phyloP scores from a whole-genome alignment of 1,140 invertebrate genomes.

The Lanistes nyassanus region DNA sequence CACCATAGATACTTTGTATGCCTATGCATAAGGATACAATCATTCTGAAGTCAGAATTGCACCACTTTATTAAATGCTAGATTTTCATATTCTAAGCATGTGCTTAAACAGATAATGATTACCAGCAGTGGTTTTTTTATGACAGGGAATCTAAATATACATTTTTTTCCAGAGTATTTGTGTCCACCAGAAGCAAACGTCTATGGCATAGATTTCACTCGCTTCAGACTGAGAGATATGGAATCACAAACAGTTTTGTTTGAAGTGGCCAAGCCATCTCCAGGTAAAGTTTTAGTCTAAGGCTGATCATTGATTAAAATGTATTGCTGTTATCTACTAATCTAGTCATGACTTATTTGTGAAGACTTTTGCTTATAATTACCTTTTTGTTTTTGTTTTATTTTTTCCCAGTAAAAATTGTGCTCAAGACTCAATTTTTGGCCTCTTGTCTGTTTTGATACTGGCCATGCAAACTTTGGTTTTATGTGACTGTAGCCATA shows the following conservation, averaged over 20 bases:
- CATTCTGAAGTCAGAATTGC: background rate
- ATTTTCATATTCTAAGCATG: background rate
- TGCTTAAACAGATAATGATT: background rate
- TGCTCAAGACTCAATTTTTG: too few species aligned
- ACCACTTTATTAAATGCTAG: background rate
- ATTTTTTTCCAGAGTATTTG: slow-evolving; percentile 79
- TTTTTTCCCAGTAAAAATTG: too few species aligned
- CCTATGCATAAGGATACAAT: too few species aligned
- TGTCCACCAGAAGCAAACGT: slow-evolving; percentile 95
- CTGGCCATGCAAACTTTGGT: too few species aligned
- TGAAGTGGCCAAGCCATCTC: slow-evolving; percentile 93
- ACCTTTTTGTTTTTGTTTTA: too few species aligned
- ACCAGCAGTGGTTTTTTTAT: background rate
- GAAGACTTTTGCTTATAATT: too few species aligned
- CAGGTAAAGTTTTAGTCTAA: slow-evolving; percentile 19
- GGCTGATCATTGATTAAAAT: too few species aligned
- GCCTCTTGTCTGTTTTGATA: too few species aligned
- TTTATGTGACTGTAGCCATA: too few species aligned
- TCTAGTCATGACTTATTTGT: too few species aligned
- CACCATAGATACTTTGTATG: too few species aligned
- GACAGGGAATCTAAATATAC: slow-evolving; percentile 7
- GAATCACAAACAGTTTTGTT: slow-evolving; percentile 93
- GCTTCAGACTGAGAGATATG: slow-evolving; percentile 96
- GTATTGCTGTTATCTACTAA: too few species aligned
- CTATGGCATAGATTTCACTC: slow-evolving; percentile 97